Evolutionary conservation across 2,113 vertebrate species (phyloP).

Genomic region (Hydropotes inermis): DNA sequence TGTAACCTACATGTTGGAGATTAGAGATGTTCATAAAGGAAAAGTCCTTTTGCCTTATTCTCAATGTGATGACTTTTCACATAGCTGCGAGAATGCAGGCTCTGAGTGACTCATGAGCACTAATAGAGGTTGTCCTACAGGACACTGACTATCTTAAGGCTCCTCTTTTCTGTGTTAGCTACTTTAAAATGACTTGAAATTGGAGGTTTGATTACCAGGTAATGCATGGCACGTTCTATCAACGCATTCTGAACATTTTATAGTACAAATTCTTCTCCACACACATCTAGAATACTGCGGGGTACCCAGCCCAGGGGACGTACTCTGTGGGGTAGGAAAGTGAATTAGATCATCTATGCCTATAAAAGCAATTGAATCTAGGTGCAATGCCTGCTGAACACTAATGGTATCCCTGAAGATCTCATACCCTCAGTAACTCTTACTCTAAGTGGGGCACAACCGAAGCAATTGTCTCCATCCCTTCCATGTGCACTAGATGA

Average conservation of each 20-base stretch:
- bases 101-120: not conserved
- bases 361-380: not conserved
- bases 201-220: not conserved
- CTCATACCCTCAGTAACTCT: not conserved
- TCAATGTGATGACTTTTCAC: not conserved
- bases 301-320: not conserved
- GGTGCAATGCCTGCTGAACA: not conserved
- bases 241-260: not conserved
- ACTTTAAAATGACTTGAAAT: not conserved
- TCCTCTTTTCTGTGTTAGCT: not conserved
- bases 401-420: not conserved
- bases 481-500: not conserved
- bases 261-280: not conserved
- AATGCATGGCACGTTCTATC: not conserved
- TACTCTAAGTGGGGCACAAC: not conserved
- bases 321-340: not conserved
- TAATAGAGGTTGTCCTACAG: not conserved
- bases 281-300: accelerated
- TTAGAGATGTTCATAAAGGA: not conserved
- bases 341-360: not conserved
- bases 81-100: not conserved
- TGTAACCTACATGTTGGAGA: not conserved
- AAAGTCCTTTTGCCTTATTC: not conserved
- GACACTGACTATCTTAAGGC: not conserved
- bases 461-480: not conserved